Evolutionary conservation across 2,113 vertebrate species (phyloP), one percentile per base, ranked within the genome.

Genomic region (Melozone crissalis): DNA sequence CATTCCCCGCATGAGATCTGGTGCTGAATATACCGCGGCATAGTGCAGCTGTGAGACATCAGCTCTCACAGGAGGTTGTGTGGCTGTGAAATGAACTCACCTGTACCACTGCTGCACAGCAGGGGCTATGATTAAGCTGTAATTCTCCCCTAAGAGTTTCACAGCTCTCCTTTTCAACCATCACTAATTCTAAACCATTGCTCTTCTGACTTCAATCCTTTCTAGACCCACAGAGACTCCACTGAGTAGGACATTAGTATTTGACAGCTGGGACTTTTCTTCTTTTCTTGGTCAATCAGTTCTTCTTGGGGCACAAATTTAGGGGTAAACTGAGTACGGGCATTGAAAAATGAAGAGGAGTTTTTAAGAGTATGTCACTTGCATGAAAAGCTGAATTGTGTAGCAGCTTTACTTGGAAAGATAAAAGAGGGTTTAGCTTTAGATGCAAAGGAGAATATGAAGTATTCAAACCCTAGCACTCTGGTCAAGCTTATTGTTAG

Each of bases 21-120:
- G 30, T 47, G 80, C 68, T 71, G 89, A 33, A 81, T 84, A 47
- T 89, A 81, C 39, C 89, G 68, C 92, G 68, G 49, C 77, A 89
- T 52, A 82, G 47, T 3, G 5, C 87, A 94, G 78, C 93, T 93
- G 82, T 73, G 73, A 96, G 66, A 89, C 69, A 69, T 66, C 47
- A 93, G 52, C 87, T 94, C 63, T 97, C 78, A 94, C 2, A 90
- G 92, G 77, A 95, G 96, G 94, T 35, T 44, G 28, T 8, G 24
- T 72, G 86, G 93, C 81, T 94, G 94, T 93, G 96, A 97, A 97
- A 96, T 95, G 69, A 95, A 94, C 96, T 98, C 97, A 97, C 95
- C 91, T 97, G 69, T 95, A 96, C 83, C 90, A 86, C 43, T 89
- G 75, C 52, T 96, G 94, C 93, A 63, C 31, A 77, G 94, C 31